Evolutionary conservation across 1,140 invertebrate species (phyloP).

Genomic region (Drosophila parabipectinata): DNA sequence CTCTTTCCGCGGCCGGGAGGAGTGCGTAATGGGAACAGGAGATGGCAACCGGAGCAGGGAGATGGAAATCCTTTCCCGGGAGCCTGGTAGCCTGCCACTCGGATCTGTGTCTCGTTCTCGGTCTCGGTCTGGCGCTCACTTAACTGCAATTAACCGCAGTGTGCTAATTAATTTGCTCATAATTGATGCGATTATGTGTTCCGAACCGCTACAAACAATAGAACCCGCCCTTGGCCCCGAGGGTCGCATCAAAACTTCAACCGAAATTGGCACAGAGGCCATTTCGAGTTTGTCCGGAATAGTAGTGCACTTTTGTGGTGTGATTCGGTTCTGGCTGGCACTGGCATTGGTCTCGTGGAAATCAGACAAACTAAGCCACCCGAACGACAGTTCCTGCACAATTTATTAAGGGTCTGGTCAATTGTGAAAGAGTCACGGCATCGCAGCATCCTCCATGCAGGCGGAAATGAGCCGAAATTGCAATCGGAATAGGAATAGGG

Average conservation of each 20-base stretch:
- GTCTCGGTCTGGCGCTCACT: slow-evolving; percentile 56
- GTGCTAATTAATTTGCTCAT: slow-evolving; percentile 83
- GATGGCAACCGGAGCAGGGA: slow-evolving; percentile 2
- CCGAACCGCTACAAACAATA: slow-evolving; percentile 35
- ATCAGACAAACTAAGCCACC: slow-evolving; percentile 59
- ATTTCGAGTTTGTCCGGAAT: slow-evolving; percentile 5
- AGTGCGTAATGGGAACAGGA: neutral
- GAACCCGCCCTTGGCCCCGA: slow-evolving; percentile 41
- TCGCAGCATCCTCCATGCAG: slow-evolving; percentile 46
- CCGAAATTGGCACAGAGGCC: slow-evolving; percentile 29
- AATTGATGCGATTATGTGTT: slow-evolving; percentile 81
- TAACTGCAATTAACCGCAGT: slow-evolving; percentile 78
- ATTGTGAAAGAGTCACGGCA: slow-evolving; percentile 56
- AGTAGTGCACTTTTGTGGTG: slow-evolving; percentile 26
- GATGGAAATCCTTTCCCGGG: slow-evolving; percentile 12
- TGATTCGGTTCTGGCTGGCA: slow-evolving; percentile 9
- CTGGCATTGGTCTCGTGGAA: slow-evolving; percentile 54
- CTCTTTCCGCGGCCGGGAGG: neutral
- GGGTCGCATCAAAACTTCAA: slow-evolving; percentile 55
- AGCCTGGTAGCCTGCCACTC: slow-evolving; percentile 7
- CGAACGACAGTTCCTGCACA: slow-evolving; percentile 33
- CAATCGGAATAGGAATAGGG: slow-evolving; percentile 45
- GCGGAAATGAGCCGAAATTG: slow-evolving; percentile 72
- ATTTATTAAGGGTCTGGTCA: slow-evolving; percentile 64
- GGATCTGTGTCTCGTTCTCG: neutral